Percentiles rank a stretch among this genome's conserved stretches.
Evolutionary conservation across 2,113 vertebrate species (phyloP).

Genomic region (Lagopus leucura): DNA sequence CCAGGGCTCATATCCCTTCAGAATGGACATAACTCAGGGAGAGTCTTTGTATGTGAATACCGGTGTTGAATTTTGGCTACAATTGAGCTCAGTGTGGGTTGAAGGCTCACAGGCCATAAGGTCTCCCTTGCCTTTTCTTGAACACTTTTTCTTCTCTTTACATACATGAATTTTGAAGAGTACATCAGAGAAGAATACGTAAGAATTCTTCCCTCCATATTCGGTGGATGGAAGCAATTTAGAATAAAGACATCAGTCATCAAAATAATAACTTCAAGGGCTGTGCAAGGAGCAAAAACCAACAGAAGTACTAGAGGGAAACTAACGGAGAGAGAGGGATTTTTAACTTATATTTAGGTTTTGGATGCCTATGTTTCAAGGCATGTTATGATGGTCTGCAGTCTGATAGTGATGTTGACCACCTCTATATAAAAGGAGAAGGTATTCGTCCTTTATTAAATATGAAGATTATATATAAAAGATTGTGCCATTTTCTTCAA

Average conservation of each 20-base stretch:
- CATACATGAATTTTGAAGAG: background rate
- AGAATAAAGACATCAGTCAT: background rate
- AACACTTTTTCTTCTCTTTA: background rate
- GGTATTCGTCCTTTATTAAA: background rate
- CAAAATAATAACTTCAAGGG: background rate
- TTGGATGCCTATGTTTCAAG: background rate
- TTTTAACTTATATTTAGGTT: background rate
- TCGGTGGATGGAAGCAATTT: background rate
- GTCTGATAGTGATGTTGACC: background rate
- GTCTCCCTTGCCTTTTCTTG: background rate
- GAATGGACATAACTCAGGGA: background rate
- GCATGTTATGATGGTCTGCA: background rate
- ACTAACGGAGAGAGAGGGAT: background rate
- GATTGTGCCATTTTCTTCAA: background rate
- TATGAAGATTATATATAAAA: background rate
- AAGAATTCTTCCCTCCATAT: background rate
- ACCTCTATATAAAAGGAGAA: background rate
- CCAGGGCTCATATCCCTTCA: background rate
- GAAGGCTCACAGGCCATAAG: background rate
- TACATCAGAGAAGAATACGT: background rate
- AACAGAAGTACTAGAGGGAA: background rate
- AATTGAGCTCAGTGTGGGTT: background rate
- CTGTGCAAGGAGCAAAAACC: background rate
- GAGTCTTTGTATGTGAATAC: rapidly evolving
- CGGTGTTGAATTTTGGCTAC: background rate